Evolutionary conservation across 2,888 invertebrate genomes (phyloP).

Genomic region (Elmis aenea): DNA sequence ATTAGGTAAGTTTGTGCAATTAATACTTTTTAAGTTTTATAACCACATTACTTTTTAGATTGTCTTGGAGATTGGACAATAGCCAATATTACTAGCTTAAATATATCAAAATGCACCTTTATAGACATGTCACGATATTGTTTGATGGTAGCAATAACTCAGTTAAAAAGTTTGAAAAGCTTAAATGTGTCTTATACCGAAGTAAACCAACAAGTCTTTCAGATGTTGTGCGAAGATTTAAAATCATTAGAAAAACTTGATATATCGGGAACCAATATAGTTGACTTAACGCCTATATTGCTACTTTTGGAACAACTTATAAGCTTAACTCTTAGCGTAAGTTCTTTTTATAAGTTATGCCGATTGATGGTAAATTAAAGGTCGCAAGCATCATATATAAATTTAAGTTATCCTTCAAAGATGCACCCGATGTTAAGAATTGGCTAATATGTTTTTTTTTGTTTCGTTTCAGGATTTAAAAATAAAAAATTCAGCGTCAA

Average conservation of each 20-base stretch:
- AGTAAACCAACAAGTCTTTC: constrained; percentile 59
- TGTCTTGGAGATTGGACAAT: constrained; percentile 63
- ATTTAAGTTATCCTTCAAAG: too few species aligned
- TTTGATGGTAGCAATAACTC: constrained; percentile 53
- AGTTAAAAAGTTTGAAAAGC: constrained; percentile 54
- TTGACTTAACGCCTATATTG: constrained; percentile 56
- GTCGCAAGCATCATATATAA: too few species aligned
- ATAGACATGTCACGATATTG: constrained; percentile 52
- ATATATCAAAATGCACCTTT: constrained; percentile 59
- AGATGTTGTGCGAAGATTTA: constrained; percentile 62
- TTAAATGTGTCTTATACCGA: constrained; percentile 66
- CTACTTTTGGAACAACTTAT: constrained; percentile 54
- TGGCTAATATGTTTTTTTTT: too few species aligned
- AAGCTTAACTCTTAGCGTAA: constrained; percentile 55
- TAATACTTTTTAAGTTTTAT: not conserved
- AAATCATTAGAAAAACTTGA: constrained; percentile 58
- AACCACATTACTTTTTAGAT: constrained; percentile 40
- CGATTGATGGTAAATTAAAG: too few species aligned
- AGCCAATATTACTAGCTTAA: constrained; percentile 55
- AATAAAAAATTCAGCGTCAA: constrained; percentile 25
- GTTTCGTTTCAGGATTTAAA: constrained; percentile 32
- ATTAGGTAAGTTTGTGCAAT: constrained; percentile 16
- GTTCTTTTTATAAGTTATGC: too few species aligned
- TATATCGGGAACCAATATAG: constrained; percentile 60
- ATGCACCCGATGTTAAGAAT: too few species aligned